phyloP scores from a whole-genome alignment of 2,797 vertebrate genomes.

The Coilia nasus region DNA sequence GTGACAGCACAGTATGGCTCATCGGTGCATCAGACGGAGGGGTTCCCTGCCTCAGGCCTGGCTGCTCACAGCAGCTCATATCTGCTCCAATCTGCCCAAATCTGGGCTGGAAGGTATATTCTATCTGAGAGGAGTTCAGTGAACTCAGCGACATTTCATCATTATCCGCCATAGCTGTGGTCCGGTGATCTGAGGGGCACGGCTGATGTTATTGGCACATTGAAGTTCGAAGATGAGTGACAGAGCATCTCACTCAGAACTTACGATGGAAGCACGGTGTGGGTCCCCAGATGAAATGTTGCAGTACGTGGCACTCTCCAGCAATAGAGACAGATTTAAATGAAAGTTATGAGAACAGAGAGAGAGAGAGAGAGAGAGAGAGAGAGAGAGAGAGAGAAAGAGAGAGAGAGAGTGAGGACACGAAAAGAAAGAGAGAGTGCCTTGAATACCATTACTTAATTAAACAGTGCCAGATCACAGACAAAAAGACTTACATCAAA shows the following conservation, averaged over 20 bases:
- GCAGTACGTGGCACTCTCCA: neutral
- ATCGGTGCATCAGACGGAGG: conserved; percentile 9
- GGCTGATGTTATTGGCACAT: neutral
- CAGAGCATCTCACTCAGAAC: neutral
- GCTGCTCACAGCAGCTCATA: neutral
- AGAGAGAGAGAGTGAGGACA: neutral
- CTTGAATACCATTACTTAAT: conserved; percentile 64
- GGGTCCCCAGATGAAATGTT: conserved; percentile 6
- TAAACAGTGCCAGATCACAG: conserved; percentile 57
- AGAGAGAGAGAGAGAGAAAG: neutral
- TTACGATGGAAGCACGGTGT: neutral
- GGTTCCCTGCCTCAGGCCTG: neutral
- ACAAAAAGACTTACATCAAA: conserved; percentile 57
- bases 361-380: neutral
- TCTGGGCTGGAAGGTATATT: neutral
- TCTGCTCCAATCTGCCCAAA: neutral
- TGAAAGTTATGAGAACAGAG: neutral
- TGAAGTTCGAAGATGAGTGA: neutral
- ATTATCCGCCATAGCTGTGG: neutral
- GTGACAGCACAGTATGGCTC: conserved; percentile 3
- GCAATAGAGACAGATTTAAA: neutral
- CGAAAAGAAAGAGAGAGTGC: conserved; percentile 39
- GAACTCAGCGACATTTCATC: neutral
- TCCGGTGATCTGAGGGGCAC: neutral
- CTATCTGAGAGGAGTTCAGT: neutral